These are phyloP conservation scores for Gymnoscelis rufifasciata DNA, from an alignment of 2,888 invertebrate species.

Conservation along the genomic window DNA sequence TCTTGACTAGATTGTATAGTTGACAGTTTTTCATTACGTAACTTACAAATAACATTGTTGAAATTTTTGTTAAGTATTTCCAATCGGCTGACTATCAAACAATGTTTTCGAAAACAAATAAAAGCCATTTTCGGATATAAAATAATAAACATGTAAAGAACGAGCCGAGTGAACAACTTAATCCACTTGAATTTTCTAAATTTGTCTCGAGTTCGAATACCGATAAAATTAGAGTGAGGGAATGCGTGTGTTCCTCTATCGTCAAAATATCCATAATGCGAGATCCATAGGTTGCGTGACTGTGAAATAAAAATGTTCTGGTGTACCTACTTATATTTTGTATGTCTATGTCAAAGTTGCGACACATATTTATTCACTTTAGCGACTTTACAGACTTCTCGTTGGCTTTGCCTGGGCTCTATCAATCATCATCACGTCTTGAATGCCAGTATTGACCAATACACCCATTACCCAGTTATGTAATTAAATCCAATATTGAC, in stretches of 20 bases:
- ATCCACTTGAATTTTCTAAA: constrained; percentile 40
- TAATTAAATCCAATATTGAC: constrained; percentile 22
- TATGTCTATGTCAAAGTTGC: constrained; percentile 36
- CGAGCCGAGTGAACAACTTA: constrained; percentile 23
- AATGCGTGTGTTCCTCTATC: constrained; percentile 40
- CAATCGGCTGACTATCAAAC: no score
- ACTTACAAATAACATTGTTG: no score
- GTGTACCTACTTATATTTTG: constrained; percentile 44
- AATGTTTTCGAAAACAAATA: neutral
- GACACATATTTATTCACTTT: no score
- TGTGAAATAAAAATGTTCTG: constrained; percentile 38
- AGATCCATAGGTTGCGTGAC: constrained; percentile 55
- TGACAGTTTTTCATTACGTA: no score
- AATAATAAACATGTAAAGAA: constrained; percentile 10
- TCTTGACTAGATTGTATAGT: no score
- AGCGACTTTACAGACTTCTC: no score
- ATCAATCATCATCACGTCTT: constrained; percentile 2
- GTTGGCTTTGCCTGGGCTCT: neutral
- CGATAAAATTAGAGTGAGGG: constrained; percentile 46
- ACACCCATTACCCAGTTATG: constrained; percentile 15
- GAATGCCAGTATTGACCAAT: constrained; percentile 13
- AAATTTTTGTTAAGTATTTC: no score
- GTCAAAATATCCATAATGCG: constrained; percentile 39
- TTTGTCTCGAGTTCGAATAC: constrained; percentile 36
- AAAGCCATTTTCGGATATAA: constrained; percentile 15